Percentiles rank a stretch among this genome's conserved stretches.
phyloP scores from a whole-genome alignment of 2,113 vertebrate species.

The Prolemur simus region DNA sequence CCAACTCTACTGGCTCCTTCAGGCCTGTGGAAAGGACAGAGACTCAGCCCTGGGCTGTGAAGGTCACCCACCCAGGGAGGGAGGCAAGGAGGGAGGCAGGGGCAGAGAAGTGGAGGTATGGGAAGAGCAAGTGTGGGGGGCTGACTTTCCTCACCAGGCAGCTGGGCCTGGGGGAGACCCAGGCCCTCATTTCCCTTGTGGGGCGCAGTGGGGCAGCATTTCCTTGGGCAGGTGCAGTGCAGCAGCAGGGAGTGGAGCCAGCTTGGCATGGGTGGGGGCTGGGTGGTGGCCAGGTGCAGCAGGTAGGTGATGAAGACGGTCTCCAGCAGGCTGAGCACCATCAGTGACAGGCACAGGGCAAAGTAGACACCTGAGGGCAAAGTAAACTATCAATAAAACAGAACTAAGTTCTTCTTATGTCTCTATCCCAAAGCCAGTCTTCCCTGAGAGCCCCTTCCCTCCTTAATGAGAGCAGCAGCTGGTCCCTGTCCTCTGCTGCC shows the following conservation, averaged over 20 bases:
- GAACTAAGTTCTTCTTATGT: too few relatives aligned
- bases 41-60: background rate
- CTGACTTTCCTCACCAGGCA: constrained; percentile 24
- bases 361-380: constrained; percentile 86
- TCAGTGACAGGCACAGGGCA: constrained; percentile 89
- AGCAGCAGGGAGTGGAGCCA: constrained; percentile 74
- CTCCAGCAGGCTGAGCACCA: constrained; percentile 90
- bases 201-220: background rate
- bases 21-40: background rate
- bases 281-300: constrained; percentile 84
- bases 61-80: too few relatives aligned
- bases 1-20: constrained; percentile 23
- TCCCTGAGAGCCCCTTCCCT: background rate
- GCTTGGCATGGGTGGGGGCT: constrained; percentile 81
- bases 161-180: background rate
- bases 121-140: background rate
- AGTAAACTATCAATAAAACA: background rate
- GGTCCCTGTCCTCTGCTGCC: background rate
- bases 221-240: background rate
- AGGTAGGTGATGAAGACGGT: constrained; percentile 89
- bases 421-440: background rate
- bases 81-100: background rate
- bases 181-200: background rate
- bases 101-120: background rate
- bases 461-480: background rate